Evolutionary conservation across 92 coral and sea anemone genomes (phyloP).

Genomic region (Epizoanthus scotinus): DNA sequence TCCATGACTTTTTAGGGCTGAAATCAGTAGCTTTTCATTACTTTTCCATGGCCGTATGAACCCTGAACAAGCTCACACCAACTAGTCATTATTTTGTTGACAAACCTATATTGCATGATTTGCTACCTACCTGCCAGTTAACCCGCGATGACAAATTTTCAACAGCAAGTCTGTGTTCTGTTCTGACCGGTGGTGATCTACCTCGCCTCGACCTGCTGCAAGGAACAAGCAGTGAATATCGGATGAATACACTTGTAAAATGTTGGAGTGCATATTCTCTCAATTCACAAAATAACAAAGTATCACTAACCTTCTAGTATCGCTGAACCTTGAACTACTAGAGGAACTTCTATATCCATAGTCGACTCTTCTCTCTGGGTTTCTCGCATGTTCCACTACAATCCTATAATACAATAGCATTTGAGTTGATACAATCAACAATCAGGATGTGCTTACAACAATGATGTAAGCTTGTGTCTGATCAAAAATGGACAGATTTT

Average conservation of each 20-base stretch:
- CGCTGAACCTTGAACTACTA: slow-evolving; percentile 49
- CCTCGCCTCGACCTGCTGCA: slow-evolving; percentile 60
- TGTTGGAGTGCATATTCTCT: background rate
- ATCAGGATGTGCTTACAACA: background rate
- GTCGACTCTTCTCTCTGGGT: slow-evolving; percentile 85
- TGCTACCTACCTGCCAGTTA: slow-evolving; percentile 91
- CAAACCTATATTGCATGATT: background rate
- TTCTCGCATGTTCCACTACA: slow-evolving; percentile 95
- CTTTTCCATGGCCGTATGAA: too few relatives aligned
- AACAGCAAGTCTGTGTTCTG: slow-evolving; percentile 94
- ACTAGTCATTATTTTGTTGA: too few relatives aligned
- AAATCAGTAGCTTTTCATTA: too few relatives aligned
- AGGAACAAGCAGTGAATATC: background rate
- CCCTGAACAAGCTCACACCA: background rate
- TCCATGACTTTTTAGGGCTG: too few relatives aligned
- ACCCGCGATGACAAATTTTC: slow-evolving; percentile 91
- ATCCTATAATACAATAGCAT: slow-evolving; percentile 58
- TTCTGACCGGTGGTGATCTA: slow-evolving; percentile 88
- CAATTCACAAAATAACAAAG: background rate
- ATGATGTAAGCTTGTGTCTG: too few relatives aligned
- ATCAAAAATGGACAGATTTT: too few relatives aligned
- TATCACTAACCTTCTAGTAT: slow-evolving; percentile 29
- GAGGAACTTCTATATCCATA: slow-evolving; percentile 81
- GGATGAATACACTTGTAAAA: background rate
- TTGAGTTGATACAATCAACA: background rate